Base-by-base conservation (phyloP, 2,797 vertebrate genomes). In the Miichthys miiuy region DNA sequence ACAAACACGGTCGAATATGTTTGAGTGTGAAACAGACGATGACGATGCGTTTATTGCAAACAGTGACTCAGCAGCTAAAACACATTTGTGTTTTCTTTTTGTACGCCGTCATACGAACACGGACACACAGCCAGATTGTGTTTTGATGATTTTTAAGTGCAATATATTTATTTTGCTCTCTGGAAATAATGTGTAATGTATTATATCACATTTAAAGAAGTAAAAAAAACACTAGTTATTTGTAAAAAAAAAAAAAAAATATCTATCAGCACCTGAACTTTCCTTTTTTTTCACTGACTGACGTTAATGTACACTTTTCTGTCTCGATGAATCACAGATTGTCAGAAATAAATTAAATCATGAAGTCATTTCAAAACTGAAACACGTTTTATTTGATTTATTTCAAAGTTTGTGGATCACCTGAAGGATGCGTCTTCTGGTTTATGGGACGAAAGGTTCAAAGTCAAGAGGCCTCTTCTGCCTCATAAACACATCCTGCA, bases 101-200 rank as follows among this genome's bases (percentile, higher is more conserved):
- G 87, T 85, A 72, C 77, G 75, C 75, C 57, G 65, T 87, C 90
- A 93, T 86, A 86, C 93, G 76, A 82, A 92, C 90, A 94, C 91
- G 93, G 93, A 94, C 94, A 94, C 91, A 88, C 89, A 91, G 94
- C 57, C 74, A 94, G 84, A 94, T 96, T 92, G 96, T 96, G 95
- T 95, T 96, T 97, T 84, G 66, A 87, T 90, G 85, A 92, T 95
- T 97, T 94, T 97, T 95, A 98, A 97, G 98, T 99, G 97, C 98
- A 99, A 99, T 99, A 99, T 99, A 99, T 99, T 99, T 99, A 99
- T 99, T 99, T 98, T 96, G 90, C 96, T 96, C 95, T 96, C 95
- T 95, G 96, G 96, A 96, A 97, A 96, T 95, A 94, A 94, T 87
- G 96, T 96, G 89, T 96, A 96, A 96, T 98, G 96, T 97, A 96